phyloP scores from a whole-genome alignment of 2,797 vertebrate species.

The Malurus leucopterus region DNA sequence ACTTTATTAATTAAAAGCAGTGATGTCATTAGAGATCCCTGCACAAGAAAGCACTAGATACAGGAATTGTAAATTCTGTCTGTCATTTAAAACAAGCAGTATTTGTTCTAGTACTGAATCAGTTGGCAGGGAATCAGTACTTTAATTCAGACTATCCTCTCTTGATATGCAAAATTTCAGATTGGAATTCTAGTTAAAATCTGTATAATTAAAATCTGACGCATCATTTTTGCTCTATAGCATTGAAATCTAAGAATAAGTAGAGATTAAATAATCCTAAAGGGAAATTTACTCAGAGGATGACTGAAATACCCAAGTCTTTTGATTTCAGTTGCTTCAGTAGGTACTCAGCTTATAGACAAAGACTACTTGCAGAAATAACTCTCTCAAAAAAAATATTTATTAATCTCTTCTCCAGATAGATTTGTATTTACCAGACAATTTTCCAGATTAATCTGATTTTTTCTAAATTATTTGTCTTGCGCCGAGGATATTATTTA shows the following conservation, averaged over 20 bases:
- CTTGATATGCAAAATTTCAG: neutral
- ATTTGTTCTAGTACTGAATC: neutral
- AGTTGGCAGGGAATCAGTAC: neutral
- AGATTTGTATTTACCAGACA: constrained; percentile 9
- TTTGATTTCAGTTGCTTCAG: neutral
- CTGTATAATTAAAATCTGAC: neutral
- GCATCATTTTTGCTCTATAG: neutral
- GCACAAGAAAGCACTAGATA: neutral
- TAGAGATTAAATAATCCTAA: neutral
- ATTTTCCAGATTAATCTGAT: neutral
- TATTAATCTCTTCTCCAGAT: constrained; percentile 20
- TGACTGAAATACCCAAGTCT: neutral
- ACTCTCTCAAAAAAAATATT: constrained; percentile 7
- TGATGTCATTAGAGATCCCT: neutral
- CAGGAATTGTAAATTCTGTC: neutral
- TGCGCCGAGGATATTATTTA: constrained; percentile 9
- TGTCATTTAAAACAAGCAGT: neutral
- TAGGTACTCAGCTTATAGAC: neutral
- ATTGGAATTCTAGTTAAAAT: neutral
- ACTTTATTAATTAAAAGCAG: neutral
- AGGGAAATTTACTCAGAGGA: neutral
- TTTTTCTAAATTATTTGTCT: constrained; percentile 49
- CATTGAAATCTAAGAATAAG: neutral
- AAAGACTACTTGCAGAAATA: constrained; percentile 30
- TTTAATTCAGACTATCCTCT: neutral